These are phyloP conservation scores for Brotula barbata DNA, from an alignment of 2,797 vertebrate species.

Conservation along the genomic window DNA sequence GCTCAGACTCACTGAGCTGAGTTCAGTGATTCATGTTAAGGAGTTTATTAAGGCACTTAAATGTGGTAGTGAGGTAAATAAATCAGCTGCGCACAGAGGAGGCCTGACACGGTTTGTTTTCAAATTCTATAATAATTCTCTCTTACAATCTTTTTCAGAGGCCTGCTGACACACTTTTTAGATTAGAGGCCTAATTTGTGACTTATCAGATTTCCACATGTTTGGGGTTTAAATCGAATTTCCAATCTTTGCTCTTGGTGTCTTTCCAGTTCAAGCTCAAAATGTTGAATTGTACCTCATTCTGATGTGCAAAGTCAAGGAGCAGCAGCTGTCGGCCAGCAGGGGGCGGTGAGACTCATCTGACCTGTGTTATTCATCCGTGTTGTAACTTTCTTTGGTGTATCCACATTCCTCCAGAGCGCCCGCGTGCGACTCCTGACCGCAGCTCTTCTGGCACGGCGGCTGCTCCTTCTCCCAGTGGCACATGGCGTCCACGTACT, in stretches of 20 bases:
- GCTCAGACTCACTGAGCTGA: background rate
- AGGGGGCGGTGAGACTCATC: too few relatives aligned
- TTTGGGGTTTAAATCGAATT: too few relatives aligned
- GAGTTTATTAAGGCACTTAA: constrained; percentile 34
- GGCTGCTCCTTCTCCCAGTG: constrained; percentile 86
- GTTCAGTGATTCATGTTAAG: constrained; percentile 4
- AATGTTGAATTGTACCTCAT: too few relatives aligned
- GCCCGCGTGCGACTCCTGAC: constrained; percentile 2
- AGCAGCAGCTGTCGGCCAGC: constrained; percentile 30
- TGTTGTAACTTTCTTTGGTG: background rate
- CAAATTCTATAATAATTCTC: too few relatives aligned
- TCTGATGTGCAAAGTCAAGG: background rate
- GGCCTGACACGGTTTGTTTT: too few relatives aligned
- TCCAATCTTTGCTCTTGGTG: background rate
- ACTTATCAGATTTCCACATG: too few relatives aligned
- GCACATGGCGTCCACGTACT: constrained; percentile 90
- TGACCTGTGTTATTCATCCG: too few relatives aligned
- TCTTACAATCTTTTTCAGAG: too few relatives aligned
- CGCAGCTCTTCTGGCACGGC: constrained; percentile 73
- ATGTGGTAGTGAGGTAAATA: background rate
- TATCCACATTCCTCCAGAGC: constrained; percentile 5
- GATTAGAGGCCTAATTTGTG: too few relatives aligned
- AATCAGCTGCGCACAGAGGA: background rate
- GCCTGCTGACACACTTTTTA: too few relatives aligned
- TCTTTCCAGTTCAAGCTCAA: constrained; percentile 14